Evolutionary conservation across 2,797 vertebrate species (phyloP), one percentile per base, ranked within the genome.

Genomic region (Vipera latastei): DNA sequence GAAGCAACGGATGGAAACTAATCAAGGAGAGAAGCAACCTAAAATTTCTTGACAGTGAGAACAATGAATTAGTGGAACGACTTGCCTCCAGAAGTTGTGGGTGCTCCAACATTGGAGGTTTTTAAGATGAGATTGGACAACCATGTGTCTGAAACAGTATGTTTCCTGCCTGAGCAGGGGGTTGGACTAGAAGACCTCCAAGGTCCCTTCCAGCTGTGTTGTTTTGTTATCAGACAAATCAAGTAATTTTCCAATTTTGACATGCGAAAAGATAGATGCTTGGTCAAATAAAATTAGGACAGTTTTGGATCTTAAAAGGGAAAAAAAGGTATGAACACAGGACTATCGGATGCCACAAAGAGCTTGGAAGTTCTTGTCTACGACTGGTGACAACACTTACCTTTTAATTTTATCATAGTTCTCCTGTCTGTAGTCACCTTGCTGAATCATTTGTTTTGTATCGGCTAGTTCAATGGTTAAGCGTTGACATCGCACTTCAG

Each of bases 371-470:
- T 56, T 89, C 32, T 20, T 44, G 48, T 57, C 57, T 89, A 87
- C 57, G 11, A 92, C 32, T 28, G 89, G 25, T 92, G 65, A 32
- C 91, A 92, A 11, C 86, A 95, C 96, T 95, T 95, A 98, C 98
- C 98, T 97, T 97, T 99, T 99, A 28, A 99, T 96, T 96, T 97
- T 98, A 94, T 98, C 98, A 94, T 99, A 99, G 97, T 99, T 99
- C 28, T 99, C 98, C 38, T 98, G 96, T 48, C 98, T 98, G 96
- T 98, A 99, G 96, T 99, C 98, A 51, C 98, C 99, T 94, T 98
- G 99, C 78, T 99, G 98, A 96, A 99, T 98, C 94, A 98, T 98
- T 96, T 98, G 98, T 94, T 98, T 99, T 90, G 98, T 99, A 95
- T 99, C 99, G 28, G 99, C 98, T 96, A 99, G 97, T 93, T 99